Conservation (phyloP, 2,797 vertebrate genomes). For the Morus bassanus region DNA sequence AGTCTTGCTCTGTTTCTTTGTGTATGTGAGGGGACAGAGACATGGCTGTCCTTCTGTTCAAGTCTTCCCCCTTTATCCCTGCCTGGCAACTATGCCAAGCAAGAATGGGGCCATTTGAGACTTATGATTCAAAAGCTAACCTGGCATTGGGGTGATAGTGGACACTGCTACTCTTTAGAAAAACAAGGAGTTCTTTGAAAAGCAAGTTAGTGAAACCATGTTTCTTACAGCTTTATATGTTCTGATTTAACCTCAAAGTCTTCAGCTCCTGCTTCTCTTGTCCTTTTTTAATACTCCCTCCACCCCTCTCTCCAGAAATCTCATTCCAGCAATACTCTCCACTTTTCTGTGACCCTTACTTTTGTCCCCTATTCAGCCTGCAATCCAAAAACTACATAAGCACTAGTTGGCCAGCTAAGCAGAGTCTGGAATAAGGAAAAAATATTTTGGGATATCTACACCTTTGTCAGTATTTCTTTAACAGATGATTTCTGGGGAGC, state of each 20-base stretch:
- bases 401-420: neutral
- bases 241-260: neutral
- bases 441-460: neutral
- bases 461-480: neutral
- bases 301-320: neutral
- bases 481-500: neutral
- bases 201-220: neutral
- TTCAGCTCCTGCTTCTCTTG: neutral
- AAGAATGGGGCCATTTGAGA: neutral
- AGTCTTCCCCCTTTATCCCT: neutral
- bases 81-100: neutral
- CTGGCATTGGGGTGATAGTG: neutral
- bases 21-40: neutral
- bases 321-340: neutral
- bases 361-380: neutral
- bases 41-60: neutral
- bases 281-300: neutral
- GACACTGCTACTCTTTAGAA: neutral
- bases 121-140: neutral
- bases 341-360: neutral
- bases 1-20: neutral
- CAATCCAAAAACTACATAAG: neutral
- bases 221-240: neutral
- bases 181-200: slow-evolving; percentile 2
- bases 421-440: neutral